Evolutionary conservation across 2,888 invertebrate genomes (phyloP).

Genomic region (Leptopilina drosophilae): DNA sequence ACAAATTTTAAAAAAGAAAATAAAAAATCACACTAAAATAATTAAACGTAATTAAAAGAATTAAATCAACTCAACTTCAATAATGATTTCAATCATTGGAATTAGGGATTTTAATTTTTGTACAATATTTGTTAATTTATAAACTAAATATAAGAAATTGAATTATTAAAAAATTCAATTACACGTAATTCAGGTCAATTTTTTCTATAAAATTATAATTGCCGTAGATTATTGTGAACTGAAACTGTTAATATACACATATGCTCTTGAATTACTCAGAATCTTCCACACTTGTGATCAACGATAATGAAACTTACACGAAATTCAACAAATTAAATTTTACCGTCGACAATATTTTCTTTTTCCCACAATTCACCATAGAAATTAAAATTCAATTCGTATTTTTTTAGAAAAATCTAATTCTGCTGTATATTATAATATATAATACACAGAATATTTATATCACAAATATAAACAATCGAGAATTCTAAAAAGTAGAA

Average conservation of each 20-base stretch:
- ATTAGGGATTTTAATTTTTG: no score
- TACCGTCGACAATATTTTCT: background rate
- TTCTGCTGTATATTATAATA: no score
- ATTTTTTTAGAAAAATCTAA: no score
- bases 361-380: background rate
- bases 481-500: no score
- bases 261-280: slow-evolving; percentile 1
- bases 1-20: background rate
- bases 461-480: no score
- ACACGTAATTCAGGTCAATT: background rate
- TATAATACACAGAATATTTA: no score
- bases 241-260: background rate
- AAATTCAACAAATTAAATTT: slow-evolving; percentile 28
- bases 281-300: slow-evolving; percentile 27
- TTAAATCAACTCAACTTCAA: no score
- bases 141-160: background rate
- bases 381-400: background rate
- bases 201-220: background rate
- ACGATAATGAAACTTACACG: slow-evolving; percentile 1
- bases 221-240: background rate
- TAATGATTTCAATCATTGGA: no score
- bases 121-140: background rate
- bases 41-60: background rate
- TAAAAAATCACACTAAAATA: background rate
- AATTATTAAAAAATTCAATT: background rate